Conservation (phyloP, 2,888 invertebrate species). For the Therioaphis trifolii region DNA sequence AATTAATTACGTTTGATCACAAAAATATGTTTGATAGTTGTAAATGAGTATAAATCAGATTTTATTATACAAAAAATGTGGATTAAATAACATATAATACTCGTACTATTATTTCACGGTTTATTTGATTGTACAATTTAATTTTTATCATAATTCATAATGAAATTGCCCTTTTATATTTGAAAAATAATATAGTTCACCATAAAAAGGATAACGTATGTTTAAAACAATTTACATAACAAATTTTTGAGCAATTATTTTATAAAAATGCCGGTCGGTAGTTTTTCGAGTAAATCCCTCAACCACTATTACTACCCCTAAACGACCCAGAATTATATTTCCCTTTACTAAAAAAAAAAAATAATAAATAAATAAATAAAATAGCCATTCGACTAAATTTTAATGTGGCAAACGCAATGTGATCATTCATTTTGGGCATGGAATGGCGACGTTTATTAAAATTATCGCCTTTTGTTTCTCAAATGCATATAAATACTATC, state of each 20-base stretch:
- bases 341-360: constrained; percentile 10
- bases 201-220: constrained; percentile 21
- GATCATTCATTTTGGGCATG: constrained; percentile 10
- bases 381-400: constrained; percentile 19
- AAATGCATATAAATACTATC: background rate
- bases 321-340: constrained; percentile 3
- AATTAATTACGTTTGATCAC: too few relatives aligned
- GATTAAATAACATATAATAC: background rate
- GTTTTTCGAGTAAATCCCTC: background rate
- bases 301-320: background rate
- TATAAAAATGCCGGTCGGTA: background rate
- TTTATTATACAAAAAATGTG: too few relatives aligned
- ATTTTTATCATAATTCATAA: constrained; percentile 10
- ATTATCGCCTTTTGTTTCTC: background rate
- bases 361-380: too few relatives aligned
- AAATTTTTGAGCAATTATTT: constrained; percentile 13
- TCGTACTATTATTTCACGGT: background rate
- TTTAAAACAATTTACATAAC: constrained; percentile 32
- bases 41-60: too few relatives aligned
- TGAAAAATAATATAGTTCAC: constrained; percentile 6
- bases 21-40: too few relatives aligned
- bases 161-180: background rate
- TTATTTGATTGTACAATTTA: background rate
- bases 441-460: background rate
- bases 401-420: constrained; percentile 23